These are phyloP conservation scores for Panthera tigris DNA, from an alignment of 2,113 vertebrate genomes.

Conservation along the genomic window DNA sequence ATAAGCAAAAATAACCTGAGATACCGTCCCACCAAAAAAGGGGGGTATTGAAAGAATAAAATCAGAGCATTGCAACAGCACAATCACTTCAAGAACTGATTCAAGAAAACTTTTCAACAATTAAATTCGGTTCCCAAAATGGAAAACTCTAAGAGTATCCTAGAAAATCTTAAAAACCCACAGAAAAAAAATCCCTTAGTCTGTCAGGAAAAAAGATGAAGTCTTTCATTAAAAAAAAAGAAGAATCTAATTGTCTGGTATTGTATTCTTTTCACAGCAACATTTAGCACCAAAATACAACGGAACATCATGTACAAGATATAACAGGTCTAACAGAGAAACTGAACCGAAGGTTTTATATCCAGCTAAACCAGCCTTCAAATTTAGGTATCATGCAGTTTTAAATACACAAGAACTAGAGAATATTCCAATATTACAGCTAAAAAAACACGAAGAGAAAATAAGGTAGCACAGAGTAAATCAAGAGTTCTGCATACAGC, in stretches of 20 bases:
- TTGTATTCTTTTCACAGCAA: neutral
- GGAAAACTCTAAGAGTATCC: neutral
- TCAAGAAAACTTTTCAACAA: neutral
- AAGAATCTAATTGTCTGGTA: neutral
- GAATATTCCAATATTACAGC: neutral
- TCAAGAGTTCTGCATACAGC: neutral
- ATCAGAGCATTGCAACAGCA: neutral
- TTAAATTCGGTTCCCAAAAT: neutral
- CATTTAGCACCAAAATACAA: neutral
- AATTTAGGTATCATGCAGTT: neutral
- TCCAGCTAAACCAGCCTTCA: neutral
- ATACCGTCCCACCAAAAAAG: fast-evolving
- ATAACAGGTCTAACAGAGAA: neutral
- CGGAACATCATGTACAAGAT: neutral
- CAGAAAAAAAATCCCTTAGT: neutral
- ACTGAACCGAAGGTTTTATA: neutral
- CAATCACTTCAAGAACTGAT: neutral
- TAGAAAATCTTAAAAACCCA: neutral
- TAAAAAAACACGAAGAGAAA: neutral
- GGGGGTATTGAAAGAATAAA: neutral
- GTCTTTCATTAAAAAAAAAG: neutral
- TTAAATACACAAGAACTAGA: neutral
- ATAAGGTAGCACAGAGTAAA: neutral
- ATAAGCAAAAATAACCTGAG: neutral
- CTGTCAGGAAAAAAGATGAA: neutral